phyloP scores from a whole-genome alignment of 2,113 vertebrate genomes.

The Aldabrachelys gigantea region DNA sequence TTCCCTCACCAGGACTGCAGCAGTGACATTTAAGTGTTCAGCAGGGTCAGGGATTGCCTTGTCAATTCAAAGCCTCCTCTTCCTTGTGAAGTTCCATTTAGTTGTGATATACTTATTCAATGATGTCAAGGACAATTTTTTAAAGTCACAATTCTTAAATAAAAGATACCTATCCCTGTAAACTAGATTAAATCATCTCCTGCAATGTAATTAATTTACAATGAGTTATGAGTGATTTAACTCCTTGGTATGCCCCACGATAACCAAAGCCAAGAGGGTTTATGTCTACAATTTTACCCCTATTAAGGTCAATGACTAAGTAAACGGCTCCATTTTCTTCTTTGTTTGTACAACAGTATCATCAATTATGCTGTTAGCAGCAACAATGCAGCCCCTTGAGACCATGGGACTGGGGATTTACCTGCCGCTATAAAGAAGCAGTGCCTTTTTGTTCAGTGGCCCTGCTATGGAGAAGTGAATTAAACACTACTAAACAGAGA shows the following conservation, averaged over 20 bases:
- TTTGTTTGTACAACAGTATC: not conserved
- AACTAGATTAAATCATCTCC: not conserved
- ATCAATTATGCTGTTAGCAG: not conserved
- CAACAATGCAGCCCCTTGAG: not conserved
- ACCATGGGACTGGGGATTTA: not conserved
- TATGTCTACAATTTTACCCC: not conserved
- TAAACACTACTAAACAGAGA: not conserved
- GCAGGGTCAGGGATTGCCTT: not conserved
- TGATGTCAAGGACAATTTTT: not conserved
- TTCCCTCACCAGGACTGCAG: slow-evolving; percentile 34
- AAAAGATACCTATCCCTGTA: slow-evolving; percentile 1
- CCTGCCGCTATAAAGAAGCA: not conserved
- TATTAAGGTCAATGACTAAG: not conserved
- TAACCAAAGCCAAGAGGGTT: not conserved
- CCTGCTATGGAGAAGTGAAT: not conserved
- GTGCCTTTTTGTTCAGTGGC: not conserved
- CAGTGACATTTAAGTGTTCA: not conserved
- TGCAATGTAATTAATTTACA: not conserved
- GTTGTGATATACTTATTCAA: not conserved
- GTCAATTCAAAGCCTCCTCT: not conserved
- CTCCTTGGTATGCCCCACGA: not conserved
- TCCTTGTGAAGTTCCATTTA: not conserved
- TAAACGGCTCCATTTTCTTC: not conserved
- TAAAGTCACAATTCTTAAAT: not conserved
- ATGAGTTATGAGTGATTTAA: not conserved